These are phyloP conservation scores for Parotocinclus haroldoi DNA, from an alignment of 2,797 vertebrate species.

Conservation along the genomic window DNA sequence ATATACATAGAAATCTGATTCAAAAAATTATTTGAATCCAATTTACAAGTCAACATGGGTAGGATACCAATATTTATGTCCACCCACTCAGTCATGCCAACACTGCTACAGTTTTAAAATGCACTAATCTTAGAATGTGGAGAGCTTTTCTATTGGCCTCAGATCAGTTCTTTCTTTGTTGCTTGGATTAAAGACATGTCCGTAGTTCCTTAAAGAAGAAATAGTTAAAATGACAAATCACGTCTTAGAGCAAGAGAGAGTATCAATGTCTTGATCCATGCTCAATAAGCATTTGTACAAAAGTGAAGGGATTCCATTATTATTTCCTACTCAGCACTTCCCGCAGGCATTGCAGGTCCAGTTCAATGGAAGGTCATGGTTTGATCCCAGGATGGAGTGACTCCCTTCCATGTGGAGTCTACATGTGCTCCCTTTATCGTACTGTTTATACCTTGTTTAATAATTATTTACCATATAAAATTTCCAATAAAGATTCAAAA, in stretches of 20 bases:
- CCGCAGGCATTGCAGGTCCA: no score
- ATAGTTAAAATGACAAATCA: slow-evolving; percentile 31
- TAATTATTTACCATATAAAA: no score
- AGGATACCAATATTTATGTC: slow-evolving; percentile 3
- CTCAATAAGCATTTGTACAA: slow-evolving; percentile 22
- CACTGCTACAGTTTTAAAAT: not conserved
- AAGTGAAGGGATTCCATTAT: slow-evolving; percentile 37
- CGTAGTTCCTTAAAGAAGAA: slow-evolving; percentile 27
- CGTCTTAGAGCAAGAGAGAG: no score
- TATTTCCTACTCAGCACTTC: not conserved
- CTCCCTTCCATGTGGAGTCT: no score
- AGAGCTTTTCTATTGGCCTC: not conserved
- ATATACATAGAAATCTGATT: not conserved
- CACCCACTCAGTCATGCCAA: not conserved
- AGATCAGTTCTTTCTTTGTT: not conserved
- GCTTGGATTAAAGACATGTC: slow-evolving; percentile 13
- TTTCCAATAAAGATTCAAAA: no score
- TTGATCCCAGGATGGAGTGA: no score
- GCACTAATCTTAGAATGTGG: not conserved
- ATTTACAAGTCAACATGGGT: slow-evolving; percentile 14
- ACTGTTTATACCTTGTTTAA: no score
- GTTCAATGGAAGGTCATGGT: no score
- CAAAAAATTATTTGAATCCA: slow-evolving; percentile 2
- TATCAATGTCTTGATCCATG: no score
- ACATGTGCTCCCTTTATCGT: no score